Conservation (phyloP, 2,888 invertebrate species). For the Acrobasis suavella region DNA sequence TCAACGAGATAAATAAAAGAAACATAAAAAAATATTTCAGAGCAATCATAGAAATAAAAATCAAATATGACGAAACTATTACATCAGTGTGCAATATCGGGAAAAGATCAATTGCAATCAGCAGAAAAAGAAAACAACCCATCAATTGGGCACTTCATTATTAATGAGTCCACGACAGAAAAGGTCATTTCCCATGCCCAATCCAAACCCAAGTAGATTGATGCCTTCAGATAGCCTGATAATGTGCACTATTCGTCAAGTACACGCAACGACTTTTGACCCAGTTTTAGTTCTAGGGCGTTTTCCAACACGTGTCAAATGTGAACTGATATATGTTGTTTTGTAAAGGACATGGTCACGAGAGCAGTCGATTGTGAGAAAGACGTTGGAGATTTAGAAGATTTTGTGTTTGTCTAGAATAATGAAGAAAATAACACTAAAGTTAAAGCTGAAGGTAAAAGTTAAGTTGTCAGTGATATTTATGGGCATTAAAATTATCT, state of each 20-base stretch:
- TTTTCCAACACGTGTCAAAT: conserved; percentile 18
- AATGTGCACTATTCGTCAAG: conserved; percentile 46
- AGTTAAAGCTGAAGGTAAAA: too few relatives aligned
- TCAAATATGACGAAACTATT: too few relatives aligned
- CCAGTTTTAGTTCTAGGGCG: conserved; percentile 24
- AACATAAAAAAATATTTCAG: too few relatives aligned
- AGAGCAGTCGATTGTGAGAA: conserved; percentile 17
- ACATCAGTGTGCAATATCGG: neutral
- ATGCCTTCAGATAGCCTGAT: conserved; percentile 51
- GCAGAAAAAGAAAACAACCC: conserved; percentile 32
- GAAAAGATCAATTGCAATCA: conserved; percentile 10
- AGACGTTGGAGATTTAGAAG: neutral
- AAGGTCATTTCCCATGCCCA: conserved; percentile 48
- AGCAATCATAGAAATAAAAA: too few relatives aligned
- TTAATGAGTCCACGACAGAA: conserved; percentile 46
- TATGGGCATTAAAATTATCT: too few relatives aligned
- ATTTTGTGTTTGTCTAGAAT: too few relatives aligned
- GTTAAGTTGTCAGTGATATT: too few relatives aligned
- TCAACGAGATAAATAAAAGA: too few relatives aligned
- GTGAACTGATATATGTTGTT: conserved; percentile 18
- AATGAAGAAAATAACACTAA: too few relatives aligned
- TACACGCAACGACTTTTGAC: conserved; percentile 35
- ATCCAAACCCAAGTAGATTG: conserved; percentile 44
- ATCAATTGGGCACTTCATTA: conserved; percentile 38
- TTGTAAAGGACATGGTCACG: conserved; percentile 22